Conservation (phyloP, 2,797 vertebrate species). For the Channallabes apus region DNA sequence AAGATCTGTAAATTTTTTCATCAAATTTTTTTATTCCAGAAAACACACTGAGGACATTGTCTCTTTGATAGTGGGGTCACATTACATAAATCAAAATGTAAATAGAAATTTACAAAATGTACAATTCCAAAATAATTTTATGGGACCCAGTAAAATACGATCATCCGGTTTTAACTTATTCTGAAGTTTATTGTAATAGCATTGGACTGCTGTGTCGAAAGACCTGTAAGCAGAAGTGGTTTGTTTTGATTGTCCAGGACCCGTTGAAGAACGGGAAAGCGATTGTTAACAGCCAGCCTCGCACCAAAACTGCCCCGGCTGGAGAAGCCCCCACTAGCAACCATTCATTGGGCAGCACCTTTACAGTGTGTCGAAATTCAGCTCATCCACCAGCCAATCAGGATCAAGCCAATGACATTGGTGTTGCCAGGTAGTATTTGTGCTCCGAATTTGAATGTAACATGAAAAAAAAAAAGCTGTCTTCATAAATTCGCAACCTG, state of each 20-base stretch:
- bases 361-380: slow-evolving; percentile 53
- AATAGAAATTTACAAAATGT: not conserved
- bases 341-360: slow-evolving; percentile 45
- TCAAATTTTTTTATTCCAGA: not conserved
- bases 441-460: slow-evolving; percentile 53
- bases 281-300: slow-evolving; percentile 36
- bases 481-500: slow-evolving; percentile 22
- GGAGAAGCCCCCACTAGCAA: slow-evolving; percentile 50
- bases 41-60: not conserved
- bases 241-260: slow-evolving; percentile 50
- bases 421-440: slow-evolving; percentile 61
- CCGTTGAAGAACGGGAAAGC: slow-evolving; percentile 47
- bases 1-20: not conserved
- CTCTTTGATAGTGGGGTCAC: not conserved
- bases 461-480: slow-evolving; percentile 20
- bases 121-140: not conserved
- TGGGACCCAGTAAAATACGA: not conserved
- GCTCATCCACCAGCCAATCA: slow-evolving; percentile 53
- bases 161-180: not conserved
- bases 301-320: slow-evolving; percentile 50
- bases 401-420: slow-evolving; percentile 57
- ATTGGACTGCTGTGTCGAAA: not conserved
- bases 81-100: not conserved
- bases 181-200: not conserved
- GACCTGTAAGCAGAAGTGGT: slow-evolving; percentile 20